Conservation (phyloP, 2,888 invertebrate genomes). For the Gymnocheta viridis region DNA sequence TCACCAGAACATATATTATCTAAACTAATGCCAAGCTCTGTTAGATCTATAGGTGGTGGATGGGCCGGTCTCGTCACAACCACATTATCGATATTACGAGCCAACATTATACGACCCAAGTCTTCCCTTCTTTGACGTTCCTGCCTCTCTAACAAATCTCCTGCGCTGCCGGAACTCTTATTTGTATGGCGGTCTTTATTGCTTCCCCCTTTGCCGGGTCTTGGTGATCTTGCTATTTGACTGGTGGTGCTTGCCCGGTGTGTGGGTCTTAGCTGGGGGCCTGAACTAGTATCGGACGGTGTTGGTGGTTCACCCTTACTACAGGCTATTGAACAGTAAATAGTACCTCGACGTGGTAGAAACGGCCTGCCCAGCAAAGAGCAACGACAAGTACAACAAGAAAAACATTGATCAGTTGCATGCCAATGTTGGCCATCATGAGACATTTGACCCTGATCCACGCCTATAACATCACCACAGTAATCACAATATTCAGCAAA, state of each 20-base stretch:
- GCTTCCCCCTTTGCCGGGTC: constrained; percentile 80
- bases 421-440: constrained; percentile 99
- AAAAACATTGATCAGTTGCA: constrained; percentile 96
- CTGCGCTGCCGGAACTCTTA: constrained; percentile 76
- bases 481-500: constrained; percentile 98
- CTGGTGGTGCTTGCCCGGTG: constrained; percentile 82
- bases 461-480: constrained; percentile 97
- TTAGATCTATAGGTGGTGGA: constrained; percentile 85
- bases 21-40: constrained; percentile 83
- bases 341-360: constrained; percentile 94
- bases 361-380: constrained; percentile 93
- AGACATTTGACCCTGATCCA: constrained; percentile 98
- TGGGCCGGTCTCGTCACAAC: constrained; percentile 83
- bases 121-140: constrained; percentile 77
- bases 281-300: constrained; percentile 90
- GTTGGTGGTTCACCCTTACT: constrained; percentile 95
- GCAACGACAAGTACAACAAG: constrained; percentile 92
- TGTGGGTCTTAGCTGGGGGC: constrained; percentile 85
- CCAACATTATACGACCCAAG: constrained; percentile 77
- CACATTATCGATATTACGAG: constrained; percentile 77
- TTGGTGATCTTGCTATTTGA: constrained; percentile 83
- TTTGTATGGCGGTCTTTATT: constrained; percentile 77
- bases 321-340: constrained; percentile 97
- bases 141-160: constrained; percentile 77
- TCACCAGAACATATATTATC: constrained; percentile 84